Base-by-base conservation (phyloP, 2,113 vertebrate genomes). In the Eidolon helvum region DNA sequence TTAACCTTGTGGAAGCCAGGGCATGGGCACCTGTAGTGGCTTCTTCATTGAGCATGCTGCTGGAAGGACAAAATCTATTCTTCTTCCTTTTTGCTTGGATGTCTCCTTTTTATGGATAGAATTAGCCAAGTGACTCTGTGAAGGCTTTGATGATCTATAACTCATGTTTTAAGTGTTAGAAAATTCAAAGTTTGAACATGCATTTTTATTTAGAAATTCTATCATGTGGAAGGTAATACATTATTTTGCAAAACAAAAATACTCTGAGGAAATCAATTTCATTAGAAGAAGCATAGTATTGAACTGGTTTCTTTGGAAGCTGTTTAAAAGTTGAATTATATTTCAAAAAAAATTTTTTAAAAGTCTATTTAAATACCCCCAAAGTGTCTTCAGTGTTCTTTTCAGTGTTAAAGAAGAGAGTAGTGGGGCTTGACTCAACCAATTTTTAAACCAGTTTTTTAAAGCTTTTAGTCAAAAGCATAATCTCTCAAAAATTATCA, bases 131-230 rank as follows among this genome's bases (percentile, higher is more conserved):
- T 24, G 57, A 63, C 74, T 91, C 61, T 90, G 16, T 79, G 71
- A 87, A 83, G 69, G 55, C 48, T 92, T 66, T 82, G 48, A 35
- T 77, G 26, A 79, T 57, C 38, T 75, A 8, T 38, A 90, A 80
- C 33, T 66, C 11, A 69, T 61, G 80, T 96, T 83, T 79, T 68
- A 87, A 93, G 28, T 95, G 84, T 48, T 87, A 82, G 77, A 68
- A 83, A 83, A 82, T 84, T 94, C 26, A 90, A 88, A 40, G 68
- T 87, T 86, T 91, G 77, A 74, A 40, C 84, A 28, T 84, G 12
- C 22, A 33, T 59, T 96, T 96, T 88, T n/a, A 50, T 66, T 88
- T 83, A 87, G 93, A 94, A 92, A 92, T 90, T 87, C 19, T 87
- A 1, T 86, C 43, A 12, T 48, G 53, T 22, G 79, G 18, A 77